Evolutionary conservation across 2,113 vertebrate species (phyloP).

Genomic region (Delphinapterus leucas): DNA sequence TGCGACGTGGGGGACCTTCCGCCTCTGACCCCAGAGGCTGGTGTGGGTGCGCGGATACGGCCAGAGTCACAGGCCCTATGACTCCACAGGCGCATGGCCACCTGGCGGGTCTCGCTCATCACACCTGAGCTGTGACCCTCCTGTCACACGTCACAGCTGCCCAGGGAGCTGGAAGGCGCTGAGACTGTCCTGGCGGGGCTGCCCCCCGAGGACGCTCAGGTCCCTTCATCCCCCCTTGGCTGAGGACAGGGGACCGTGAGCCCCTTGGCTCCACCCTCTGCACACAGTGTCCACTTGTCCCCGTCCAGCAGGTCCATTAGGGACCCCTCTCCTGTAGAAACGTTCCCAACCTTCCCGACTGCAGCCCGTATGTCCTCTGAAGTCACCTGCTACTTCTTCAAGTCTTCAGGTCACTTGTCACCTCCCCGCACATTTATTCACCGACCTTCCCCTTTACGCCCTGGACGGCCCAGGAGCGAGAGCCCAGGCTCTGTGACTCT

Average conservation of each 20-base stretch:
- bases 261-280: rapidly evolving
- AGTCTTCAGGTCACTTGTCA: rapidly evolving
- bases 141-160: neutral
- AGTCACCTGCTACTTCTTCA: rapidly evolving
- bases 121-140: neutral
- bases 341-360: too few species aligned
- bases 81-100: too few species aligned
- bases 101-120: neutral
- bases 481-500: neutral
- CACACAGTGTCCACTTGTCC: neutral
- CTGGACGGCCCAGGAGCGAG: neutral
- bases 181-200: rapidly evolving
- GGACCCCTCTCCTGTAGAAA: too few species aligned
- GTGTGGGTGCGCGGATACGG: too few species aligned
- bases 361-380: neutral
- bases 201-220: neutral
- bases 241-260: neutral
- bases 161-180: rapidly evolving
- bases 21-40: too few species aligned
- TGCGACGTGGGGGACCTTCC: too few species aligned
- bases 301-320: rapidly evolving
- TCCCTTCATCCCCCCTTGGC: rapidly evolving
- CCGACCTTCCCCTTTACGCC: too few species aligned
- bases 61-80: too few species aligned
- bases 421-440: rapidly evolving